phyloP scores from a whole-genome alignment of 2,888 invertebrate species.

The Masnerella sp. region DNA sequence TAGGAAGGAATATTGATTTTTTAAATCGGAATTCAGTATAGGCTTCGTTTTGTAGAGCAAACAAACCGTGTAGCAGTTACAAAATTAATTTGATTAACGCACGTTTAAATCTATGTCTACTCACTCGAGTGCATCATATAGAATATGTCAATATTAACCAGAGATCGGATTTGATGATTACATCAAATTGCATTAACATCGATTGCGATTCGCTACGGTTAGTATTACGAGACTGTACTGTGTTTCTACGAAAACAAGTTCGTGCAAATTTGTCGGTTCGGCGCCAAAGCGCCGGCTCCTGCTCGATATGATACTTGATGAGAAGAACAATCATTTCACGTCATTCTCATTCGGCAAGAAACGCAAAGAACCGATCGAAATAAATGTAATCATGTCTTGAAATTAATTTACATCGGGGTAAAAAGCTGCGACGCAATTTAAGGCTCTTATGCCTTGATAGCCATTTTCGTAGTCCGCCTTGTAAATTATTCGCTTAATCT shows the following conservation, averaged over 20 bases:
- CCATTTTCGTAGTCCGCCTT: conserved; percentile 32
- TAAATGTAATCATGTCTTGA: conserved; percentile 4
- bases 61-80: background rate
- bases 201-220: background rate
- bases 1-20: no score
- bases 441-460: conserved; percentile 35
- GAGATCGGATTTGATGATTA: conserved; percentile 32
- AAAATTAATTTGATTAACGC: conserved; percentile 26
- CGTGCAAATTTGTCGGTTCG: background rate
- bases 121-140: conserved; percentile 11
- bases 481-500: conserved; percentile 51
- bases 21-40: no score
- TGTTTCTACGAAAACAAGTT: conserved; percentile 3
- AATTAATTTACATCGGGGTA: conserved; percentile 29
- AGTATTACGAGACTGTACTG: background rate
- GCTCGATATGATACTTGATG: background rate
- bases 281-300: background rate
- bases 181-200: conserved; percentile 22
- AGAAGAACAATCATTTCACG: background rate
- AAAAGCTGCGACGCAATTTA: conserved; percentile 27
- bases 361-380: conserved; percentile 9
- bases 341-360: conserved; percentile 11
- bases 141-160: conserved; percentile 29
- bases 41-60: background rate
- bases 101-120: conserved; percentile 9